These are phyloP conservation scores for Euclidia mi DNA, from an alignment of 2,888 invertebrate species.

Conservation along the genomic window DNA sequence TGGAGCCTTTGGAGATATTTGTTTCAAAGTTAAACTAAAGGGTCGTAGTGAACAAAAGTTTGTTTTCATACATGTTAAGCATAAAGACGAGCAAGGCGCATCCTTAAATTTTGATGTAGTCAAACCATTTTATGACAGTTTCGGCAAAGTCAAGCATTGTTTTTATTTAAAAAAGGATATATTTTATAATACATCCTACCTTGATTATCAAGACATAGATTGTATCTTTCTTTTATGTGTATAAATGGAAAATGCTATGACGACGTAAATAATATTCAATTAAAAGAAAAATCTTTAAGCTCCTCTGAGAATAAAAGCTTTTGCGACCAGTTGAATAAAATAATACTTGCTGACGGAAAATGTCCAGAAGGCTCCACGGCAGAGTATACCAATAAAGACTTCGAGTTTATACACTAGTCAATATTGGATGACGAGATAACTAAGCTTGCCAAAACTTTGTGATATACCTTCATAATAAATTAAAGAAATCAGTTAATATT, in stretches of 20 bases:
- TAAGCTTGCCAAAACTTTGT: slow-evolving; percentile 20
- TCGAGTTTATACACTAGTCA: slow-evolving; percentile 15
- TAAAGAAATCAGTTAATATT: not conserved
- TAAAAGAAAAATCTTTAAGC: too few species aligned
- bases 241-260: too few species aligned
- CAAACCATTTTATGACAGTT: not conserved
- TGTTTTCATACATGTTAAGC: not conserved
- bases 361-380: too few species aligned
- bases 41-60: not conserved
- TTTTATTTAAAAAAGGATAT: not conserved
- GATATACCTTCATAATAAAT: slow-evolving; percentile 24
- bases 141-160: too few species aligned
- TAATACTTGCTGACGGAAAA: too few species aligned
- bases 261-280: too few species aligned
- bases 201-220: too few species aligned
- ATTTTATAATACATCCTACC: too few species aligned
- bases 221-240: too few species aligned
- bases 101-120: not conserved
- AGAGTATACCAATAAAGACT: too few species aligned
- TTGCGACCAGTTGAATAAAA: too few species aligned
- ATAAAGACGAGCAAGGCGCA: not conserved
- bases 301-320: too few species aligned
- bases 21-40: not conserved
- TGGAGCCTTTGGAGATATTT: not conserved
- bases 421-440: slow-evolving; percentile 24